These are phyloP conservation scores for Drosophila nigromelanica DNA, from an alignment of 1,140 invertebrate genomes.

Conservation along the genomic window DNA sequence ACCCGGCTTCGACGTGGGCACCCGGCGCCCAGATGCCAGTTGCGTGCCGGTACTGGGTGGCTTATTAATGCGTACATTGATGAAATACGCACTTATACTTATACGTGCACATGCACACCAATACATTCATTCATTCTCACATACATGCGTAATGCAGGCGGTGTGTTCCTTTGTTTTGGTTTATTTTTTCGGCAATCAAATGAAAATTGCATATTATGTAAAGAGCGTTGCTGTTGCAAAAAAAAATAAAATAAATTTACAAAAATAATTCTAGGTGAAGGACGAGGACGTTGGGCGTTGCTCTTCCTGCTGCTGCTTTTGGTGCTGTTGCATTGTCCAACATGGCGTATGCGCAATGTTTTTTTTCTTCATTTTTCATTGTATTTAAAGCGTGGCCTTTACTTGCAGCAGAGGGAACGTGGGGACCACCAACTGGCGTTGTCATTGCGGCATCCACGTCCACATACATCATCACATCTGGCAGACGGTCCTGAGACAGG, in stretches of 20 bases:
- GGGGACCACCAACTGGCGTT: conserved; percentile 49
- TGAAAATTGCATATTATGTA: conserved; percentile 83
- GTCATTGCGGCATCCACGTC: conserved; percentile 48
- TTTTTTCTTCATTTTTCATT: conserved; percentile 52
- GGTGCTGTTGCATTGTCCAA: conserved; percentile 19
- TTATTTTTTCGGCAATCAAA: conserved; percentile 61
- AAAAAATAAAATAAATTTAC: conserved; percentile 49
- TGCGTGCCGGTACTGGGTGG: conserved; percentile 51
- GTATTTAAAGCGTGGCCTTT: conserved; percentile 53
- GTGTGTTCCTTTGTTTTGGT: conserved; percentile 41
- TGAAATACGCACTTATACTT: conserved; percentile 66
- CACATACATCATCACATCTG: conserved; percentile 72
- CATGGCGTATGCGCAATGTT: conserved; percentile 66
- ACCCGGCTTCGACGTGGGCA: conserved; percentile 17
- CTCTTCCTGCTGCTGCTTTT: conserved; percentile 10
- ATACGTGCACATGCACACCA: conserved; percentile 32
- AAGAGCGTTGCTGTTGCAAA: conserved; percentile 46
- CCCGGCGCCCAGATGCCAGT: conserved; percentile 57
- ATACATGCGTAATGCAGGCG: conserved; percentile 73
- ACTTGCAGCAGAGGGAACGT: conserved; percentile 9
- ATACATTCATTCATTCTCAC: conserved; percentile 29
- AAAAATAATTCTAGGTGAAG: conserved; percentile 83
- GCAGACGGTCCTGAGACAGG: conserved; percentile 65
- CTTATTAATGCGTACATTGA: conserved; percentile 82
- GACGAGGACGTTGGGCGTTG: conserved; percentile 68